Conservation (phyloP, 2,888 invertebrate species). For the Tortrix viridana region DNA sequence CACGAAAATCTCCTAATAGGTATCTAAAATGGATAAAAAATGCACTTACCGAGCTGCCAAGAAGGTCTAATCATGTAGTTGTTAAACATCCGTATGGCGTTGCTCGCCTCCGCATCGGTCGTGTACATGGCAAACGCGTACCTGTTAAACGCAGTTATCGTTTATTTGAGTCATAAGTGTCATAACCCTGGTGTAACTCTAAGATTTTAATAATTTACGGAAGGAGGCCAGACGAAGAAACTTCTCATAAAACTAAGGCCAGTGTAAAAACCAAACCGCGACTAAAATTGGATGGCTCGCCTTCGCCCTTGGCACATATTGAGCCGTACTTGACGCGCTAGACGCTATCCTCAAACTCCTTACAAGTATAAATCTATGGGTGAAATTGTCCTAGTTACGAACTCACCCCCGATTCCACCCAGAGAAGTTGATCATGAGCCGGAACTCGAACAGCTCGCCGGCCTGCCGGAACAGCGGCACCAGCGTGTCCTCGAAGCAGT, state of each 20-base stretch:
- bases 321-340: no score
- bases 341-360: no score
- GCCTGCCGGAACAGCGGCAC: slow-evolving; percentile 83
- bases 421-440: slow-evolving; percentile 90
- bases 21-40: neutral
- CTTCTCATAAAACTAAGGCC: no score
- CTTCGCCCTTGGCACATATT: no score
- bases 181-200: no score
- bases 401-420: slow-evolving; percentile 89
- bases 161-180: neutral
- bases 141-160: slow-evolving; percentile 54
- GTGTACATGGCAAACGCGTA: slow-evolving; percentile 89
- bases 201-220: no score
- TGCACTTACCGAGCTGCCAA: slow-evolving; percentile 80
- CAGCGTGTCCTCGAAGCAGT: slow-evolving; percentile 86
- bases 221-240: no score
- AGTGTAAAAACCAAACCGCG: no score
- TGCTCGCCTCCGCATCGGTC: slow-evolving; percentile 84
- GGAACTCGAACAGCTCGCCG: slow-evolving; percentile 88
- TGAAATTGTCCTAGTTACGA: slow-evolving; percentile 40
- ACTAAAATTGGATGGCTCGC: no score
- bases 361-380: neutral
- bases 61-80: slow-evolving; percentile 88
- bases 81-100: slow-evolving; percentile 87
- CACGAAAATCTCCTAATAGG: no score